Evolutionary conservation across 1,140 invertebrate species (phyloP).

Genomic region (Calosoma granatense): DNA sequence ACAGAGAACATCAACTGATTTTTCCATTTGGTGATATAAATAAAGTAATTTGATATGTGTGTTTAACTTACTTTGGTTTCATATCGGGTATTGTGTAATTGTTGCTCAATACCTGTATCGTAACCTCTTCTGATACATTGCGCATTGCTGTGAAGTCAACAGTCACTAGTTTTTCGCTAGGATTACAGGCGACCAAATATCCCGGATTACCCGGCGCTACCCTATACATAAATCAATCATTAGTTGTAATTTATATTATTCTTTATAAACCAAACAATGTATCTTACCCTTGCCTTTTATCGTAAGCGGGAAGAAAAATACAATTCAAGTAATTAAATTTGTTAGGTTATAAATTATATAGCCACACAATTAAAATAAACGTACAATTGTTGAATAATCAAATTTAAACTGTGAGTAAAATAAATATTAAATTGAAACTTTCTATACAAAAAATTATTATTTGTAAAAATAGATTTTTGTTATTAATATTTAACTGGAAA

Average conservation of each 20-base stretch:
- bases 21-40: constrained; percentile 19
- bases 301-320: constrained; percentile 6
- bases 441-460: too few species aligned
- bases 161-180: constrained; percentile 33
- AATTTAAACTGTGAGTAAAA: too few species aligned
- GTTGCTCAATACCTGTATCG: constrained; percentile 41
- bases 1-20: too few species aligned
- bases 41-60: too few species aligned
- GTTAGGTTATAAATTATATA: too few species aligned
- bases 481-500: neutral
- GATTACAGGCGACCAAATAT: constrained; percentile 53
- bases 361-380: too few species aligned
- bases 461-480: neutral
- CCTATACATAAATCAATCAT: constrained; percentile 35
- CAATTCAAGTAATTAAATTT: too few species aligned
- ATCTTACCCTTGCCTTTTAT: constrained; percentile 15
- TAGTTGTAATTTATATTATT: constrained; percentile 10
- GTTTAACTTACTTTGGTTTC: constrained; percentile 35
- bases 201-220: constrained; percentile 58
- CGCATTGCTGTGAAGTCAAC: constrained; percentile 39
- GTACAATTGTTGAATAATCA: too few species aligned
- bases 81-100: constrained; percentile 37
- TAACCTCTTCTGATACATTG: constrained; percentile 43
- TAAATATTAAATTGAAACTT: constrained; percentile 10
- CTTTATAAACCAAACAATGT: neutral